phyloP scores from a whole-genome alignment of 1,140 invertebrate genomes.

The Bombus superbus region DNA sequence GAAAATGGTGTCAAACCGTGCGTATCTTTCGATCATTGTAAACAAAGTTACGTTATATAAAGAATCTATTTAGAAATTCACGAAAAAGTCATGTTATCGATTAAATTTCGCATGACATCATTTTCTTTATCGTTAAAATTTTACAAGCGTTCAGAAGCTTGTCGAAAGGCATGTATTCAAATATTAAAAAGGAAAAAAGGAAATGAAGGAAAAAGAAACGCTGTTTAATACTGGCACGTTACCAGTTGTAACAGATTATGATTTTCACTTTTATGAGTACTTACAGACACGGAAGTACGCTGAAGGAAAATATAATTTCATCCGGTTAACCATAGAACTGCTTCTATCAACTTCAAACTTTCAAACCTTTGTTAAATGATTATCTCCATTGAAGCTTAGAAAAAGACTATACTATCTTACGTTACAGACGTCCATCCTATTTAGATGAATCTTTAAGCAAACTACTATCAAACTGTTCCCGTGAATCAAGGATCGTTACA shows the following conservation, averaged over 20 bases:
- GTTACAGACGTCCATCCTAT: not conserved
- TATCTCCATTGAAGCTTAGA: not conserved
- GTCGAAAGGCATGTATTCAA: not conserved
- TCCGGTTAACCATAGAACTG: not conserved
- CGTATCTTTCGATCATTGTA: not conserved
- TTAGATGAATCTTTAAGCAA: not conserved
- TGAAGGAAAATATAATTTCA: not conserved
- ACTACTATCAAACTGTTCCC: not conserved
- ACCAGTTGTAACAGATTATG: not conserved
- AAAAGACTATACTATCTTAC: not conserved
- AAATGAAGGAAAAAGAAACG: not conserved
- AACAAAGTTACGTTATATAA: not conserved
- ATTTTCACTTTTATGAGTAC: not conserved
- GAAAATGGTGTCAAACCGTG: not conserved
- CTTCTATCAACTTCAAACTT: not conserved
- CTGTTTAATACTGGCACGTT: constrained; percentile 28
- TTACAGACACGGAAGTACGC: not conserved
- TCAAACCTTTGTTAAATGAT: not conserved
- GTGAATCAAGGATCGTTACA: not conserved
- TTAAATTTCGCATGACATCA: not conserved
- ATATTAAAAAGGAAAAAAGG: not conserved
- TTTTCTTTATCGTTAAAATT: not conserved
- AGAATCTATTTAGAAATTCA: not conserved
- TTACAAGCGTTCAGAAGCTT: not conserved
- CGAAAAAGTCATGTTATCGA: no score